Evolutionary conservation across 2,113 vertebrate genomes (phyloP).

Genomic region (Oryzias curvinotus): DNA sequence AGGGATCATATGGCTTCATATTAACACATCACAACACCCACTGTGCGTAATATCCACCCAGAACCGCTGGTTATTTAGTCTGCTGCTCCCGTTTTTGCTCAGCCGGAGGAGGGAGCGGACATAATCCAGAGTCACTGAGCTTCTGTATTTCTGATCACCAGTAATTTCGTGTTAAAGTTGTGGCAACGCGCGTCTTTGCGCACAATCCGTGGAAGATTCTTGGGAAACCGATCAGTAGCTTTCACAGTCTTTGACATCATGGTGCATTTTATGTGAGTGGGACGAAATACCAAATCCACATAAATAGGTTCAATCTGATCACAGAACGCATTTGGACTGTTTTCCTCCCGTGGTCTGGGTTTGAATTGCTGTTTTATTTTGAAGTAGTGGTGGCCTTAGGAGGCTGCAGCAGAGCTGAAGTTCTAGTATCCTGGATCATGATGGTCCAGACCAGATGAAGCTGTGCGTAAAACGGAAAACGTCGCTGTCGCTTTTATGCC

Average conservation of each 20-base stretch:
- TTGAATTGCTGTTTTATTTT: too few relatives aligned
- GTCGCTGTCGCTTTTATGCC: background rate
- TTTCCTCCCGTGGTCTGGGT: too few relatives aligned
- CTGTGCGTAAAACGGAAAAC: too few relatives aligned
- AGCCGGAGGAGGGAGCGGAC: conserved; percentile 8
- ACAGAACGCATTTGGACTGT: background rate
- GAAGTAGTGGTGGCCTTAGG: background rate
- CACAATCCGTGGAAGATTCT: background rate
- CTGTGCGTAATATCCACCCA: conserved; percentile 56
- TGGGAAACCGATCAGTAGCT: background rate
- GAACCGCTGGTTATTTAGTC: conserved; percentile 30
- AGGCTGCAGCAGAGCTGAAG: conserved; percentile 7
- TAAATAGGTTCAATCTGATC: background rate
- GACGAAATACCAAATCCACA: background rate
- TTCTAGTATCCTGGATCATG: background rate
- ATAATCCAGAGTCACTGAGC: conserved; percentile 1
- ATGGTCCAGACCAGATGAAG: too few relatives aligned
- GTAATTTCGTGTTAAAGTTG: background rate
- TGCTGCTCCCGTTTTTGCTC: conserved; percentile 13
- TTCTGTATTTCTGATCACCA: conserved; percentile 5
- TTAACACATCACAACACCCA: conserved; percentile 44
- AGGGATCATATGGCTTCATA: conserved; percentile 33
- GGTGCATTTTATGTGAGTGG: background rate
- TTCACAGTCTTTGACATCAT: background rate
- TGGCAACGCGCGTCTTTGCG: background rate